A percentile compares a stretch with the other conserved stretches of the same genome.
Conservation (phyloP, 2,888 invertebrate species). For the Epinotia nisella region DNA sequence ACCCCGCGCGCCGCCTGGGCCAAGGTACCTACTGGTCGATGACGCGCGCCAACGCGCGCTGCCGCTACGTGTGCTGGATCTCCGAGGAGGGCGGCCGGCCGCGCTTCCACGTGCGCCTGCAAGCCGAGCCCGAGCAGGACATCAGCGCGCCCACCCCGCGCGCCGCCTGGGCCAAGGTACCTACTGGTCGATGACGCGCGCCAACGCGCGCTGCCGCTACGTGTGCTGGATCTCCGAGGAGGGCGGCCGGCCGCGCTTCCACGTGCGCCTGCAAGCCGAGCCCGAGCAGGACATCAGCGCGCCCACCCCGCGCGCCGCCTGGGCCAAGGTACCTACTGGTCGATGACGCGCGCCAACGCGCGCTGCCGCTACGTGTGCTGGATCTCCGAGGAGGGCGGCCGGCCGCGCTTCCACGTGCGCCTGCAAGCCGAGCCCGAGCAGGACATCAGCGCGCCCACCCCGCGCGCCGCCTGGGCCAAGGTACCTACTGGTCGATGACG, state of each 20-base stretch:
- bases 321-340: constrained; percentile 96
- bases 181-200: constrained; percentile 97
- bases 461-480: constrained; percentile 93
- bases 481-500: constrained; percentile 97
- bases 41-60: constrained; percentile 93
- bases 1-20: constrained; percentile 92
- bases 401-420: constrained; percentile 95
- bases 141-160: constrained; percentile 83
- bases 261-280: constrained; percentile 92
- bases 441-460: constrained; percentile 69
- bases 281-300: constrained; percentile 77
- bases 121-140: constrained; percentile 87
- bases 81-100: constrained; percentile 94
- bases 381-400: constrained; percentile 94
- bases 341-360: constrained; percentile 93
- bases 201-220: constrained; percentile 96
- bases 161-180: constrained; percentile 91
- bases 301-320: constrained; percentile 89
- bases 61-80: constrained; percentile 97
- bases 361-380: constrained; percentile 97
- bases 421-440: constrained; percentile 89
- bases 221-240: constrained; percentile 96
- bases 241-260: constrained; percentile 95
- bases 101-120: constrained; percentile 94
- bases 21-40: constrained; percentile 97